These are phyloP conservation scores for Pangasianodon hypophthalmus DNA, from an alignment of 2,113 vertebrate genomes.

Conservation along the genomic window DNA sequence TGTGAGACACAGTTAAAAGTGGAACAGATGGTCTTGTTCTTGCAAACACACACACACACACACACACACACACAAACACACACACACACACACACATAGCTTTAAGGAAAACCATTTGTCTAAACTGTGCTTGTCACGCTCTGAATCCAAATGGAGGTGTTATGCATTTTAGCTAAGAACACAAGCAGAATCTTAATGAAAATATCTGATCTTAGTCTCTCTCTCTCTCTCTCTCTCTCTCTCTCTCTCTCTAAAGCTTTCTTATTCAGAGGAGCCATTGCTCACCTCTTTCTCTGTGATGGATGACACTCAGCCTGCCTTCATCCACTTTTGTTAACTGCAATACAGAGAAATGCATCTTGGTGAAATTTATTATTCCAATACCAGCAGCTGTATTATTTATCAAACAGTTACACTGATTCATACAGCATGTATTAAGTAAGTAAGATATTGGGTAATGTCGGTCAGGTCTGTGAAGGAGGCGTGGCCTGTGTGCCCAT, in stretches of 20 bases:
- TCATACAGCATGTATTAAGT: not conserved
- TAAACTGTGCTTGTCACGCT: conserved; percentile 55
- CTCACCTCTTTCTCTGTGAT: conserved; percentile 6
- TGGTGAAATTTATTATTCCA: not conserved
- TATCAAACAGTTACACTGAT: not conserved
- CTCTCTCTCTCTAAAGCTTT: not conserved
- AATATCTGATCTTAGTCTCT: not conserved
- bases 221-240: conserved; percentile 6
- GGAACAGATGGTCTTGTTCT: conserved; percentile 55
- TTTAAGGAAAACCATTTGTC: conserved; percentile 61
- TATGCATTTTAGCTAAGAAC: conserved; percentile 25
- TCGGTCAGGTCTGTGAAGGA: not conserved
- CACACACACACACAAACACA: conserved; percentile 33
- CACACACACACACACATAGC: conserved; percentile 52
- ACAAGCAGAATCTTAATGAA: conserved; percentile 36
- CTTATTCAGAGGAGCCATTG: not conserved
- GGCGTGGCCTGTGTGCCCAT: not conserved
- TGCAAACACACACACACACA: not conserved
- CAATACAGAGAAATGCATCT: conserved; percentile 2
- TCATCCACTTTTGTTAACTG: conserved; percentile 13
- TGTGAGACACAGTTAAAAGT: conserved; percentile 59
- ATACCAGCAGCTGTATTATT: not conserved
- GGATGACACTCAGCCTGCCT: conserved; percentile 4
- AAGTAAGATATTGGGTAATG: not conserved
- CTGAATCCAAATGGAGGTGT: conserved; percentile 63